These are phyloP conservation scores for Netelia fuscicornis DNA, from an alignment of 2,888 invertebrate species.

Conservation along the genomic window DNA sequence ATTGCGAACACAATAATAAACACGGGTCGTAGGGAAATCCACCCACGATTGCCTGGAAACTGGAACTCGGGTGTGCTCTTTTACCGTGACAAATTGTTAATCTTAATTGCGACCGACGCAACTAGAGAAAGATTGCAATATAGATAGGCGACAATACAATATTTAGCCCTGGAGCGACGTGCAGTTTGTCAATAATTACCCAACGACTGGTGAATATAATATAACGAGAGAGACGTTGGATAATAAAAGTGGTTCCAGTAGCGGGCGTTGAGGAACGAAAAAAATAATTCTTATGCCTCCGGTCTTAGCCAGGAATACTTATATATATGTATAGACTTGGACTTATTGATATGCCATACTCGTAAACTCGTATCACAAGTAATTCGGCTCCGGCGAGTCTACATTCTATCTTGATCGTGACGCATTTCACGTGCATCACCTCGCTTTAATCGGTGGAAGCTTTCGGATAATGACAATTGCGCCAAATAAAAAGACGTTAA, in stretches of 20 bases:
- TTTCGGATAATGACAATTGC: conserved; percentile 4
- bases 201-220: conserved; percentile 38
- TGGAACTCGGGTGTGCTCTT: conserved; percentile 53
- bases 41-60: conserved; percentile 62
- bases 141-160: conserved; percentile 58
- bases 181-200: conserved; percentile 68
- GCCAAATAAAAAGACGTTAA: conserved; percentile 39
- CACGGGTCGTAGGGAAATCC: conserved; percentile 25
- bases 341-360: not conserved
- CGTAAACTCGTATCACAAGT: conserved; percentile 23
- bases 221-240: conserved; percentile 34
- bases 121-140: conserved; percentile 60
- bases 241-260: conserved; percentile 18
- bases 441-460: conserved; percentile 7
- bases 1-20: conserved; percentile 46
- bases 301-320: conserved; percentile 7
- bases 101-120: conserved; percentile 62
- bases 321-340: conserved; percentile 9
- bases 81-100: conserved; percentile 69
- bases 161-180: conserved; percentile 60
- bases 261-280: conserved; percentile 8
- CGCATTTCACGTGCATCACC: not conserved
- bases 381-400: conserved; percentile 21
- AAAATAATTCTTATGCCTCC: conserved; percentile 21
- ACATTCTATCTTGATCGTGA: conserved; percentile 11